Percentiles rank a stretch among this genome's conserved stretches.
phyloP scores from a whole-genome alignment of 2,113 vertebrate genomes.

The Mobula hypostoma region DNA sequence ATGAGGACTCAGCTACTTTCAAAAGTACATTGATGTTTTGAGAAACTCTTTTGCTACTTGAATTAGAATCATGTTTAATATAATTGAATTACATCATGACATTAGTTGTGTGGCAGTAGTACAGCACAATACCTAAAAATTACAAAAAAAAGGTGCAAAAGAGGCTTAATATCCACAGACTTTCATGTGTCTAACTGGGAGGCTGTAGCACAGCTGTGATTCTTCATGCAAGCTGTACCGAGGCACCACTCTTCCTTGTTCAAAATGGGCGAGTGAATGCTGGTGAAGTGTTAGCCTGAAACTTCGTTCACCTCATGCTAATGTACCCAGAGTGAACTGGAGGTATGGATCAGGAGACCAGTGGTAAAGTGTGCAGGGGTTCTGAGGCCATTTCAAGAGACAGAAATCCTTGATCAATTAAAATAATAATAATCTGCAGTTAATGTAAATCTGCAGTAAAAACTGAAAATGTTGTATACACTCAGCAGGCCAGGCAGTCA shows the following conservation, averaged over 20 bases:
- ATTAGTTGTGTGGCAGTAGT: no score
- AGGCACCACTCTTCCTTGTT: background rate
- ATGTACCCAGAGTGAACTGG: background rate
- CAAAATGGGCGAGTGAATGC: background rate
- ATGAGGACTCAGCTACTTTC: background rate
- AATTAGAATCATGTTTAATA: no score
- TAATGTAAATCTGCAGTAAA: no score
- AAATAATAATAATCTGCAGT: no score
- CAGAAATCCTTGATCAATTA: background rate
- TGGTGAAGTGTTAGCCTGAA: background rate
- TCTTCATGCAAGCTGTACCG: background rate
- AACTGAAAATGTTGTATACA: no score
- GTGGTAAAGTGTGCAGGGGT: background rate
- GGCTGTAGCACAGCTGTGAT: background rate
- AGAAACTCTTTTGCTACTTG: background rate
- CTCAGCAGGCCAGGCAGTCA: no score
- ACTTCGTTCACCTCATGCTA: background rate
- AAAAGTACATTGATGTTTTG: background rate
- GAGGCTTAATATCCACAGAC: background rate
- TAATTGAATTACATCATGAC: no score
- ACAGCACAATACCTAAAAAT: no score
- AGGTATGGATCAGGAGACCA: background rate
- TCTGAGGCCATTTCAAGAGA: background rate
- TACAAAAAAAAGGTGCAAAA: no score
- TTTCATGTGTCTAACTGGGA: background rate